phyloP scores from a whole-genome alignment of 2,888 invertebrate genomes.

The Heteromurus nitidus region DNA sequence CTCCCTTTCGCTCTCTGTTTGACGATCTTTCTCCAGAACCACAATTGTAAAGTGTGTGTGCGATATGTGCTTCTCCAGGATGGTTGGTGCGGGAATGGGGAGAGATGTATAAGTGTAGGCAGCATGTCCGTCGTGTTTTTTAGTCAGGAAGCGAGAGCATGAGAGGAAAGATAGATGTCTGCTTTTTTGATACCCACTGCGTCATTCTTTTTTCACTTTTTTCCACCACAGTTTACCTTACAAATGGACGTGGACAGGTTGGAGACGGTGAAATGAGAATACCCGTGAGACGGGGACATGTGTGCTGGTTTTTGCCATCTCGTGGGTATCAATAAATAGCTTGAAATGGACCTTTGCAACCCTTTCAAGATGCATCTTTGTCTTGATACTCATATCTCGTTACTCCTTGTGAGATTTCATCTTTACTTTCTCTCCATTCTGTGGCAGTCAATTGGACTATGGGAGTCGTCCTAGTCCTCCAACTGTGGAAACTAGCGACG shows the following conservation, averaged over 20 bases:
- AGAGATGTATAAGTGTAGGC: constrained; percentile 27
- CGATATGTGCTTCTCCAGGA: neutral
- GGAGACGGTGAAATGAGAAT: constrained; percentile 28
- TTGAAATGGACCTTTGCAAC: constrained; percentile 62
- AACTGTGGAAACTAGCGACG: too few species aligned
- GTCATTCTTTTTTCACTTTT: constrained; percentile 44
- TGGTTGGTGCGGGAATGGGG: neutral
- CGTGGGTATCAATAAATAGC: constrained; percentile 59
- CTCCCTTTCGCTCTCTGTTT: neutral
- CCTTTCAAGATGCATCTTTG: constrained; percentile 64
- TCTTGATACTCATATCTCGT: constrained; percentile 35
- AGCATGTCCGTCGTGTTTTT: too few species aligned
- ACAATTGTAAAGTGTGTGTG: neutral
- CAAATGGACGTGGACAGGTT: constrained; percentile 57
- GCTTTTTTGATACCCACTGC: constrained; percentile 44
- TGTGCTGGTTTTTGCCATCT: constrained; percentile 53
- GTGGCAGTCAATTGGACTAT: neutral
- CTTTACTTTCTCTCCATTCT: neutral
- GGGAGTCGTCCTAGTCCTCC: too few species aligned
- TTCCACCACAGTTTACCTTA: constrained; percentile 31
- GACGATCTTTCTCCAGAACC: neutral
- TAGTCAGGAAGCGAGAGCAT: neutral
- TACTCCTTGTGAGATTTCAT: constrained; percentile 13
- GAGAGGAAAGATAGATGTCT: constrained; percentile 45
- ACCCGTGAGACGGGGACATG: constrained; percentile 62